A percentile compares a stretch with the other conserved stretches of the same genome.
Evolutionary conservation across 2,113 vertebrate genomes (phyloP).

Genomic region (Ginglymostoma cirratum): DNA sequence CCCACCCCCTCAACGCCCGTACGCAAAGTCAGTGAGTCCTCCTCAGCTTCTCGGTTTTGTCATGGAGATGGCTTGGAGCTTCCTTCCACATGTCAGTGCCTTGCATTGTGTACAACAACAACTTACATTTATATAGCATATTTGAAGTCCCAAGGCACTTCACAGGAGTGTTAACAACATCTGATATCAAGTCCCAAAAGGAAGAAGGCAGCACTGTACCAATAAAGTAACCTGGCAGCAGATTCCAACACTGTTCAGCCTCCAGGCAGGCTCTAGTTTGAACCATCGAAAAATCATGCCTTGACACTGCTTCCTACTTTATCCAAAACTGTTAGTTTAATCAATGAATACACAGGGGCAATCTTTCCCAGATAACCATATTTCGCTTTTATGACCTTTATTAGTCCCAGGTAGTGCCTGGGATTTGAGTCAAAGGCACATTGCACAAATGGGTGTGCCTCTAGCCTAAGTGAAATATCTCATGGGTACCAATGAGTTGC

Average conservation of each 20-base stretch:
- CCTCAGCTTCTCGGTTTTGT: neutral
- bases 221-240: no score
- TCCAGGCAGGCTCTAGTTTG: neutral
- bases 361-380: slow-evolving; percentile 64
- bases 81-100: neutral
- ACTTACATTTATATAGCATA: neutral
- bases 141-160: neutral
- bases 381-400: slow-evolving; percentile 59
- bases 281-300: neutral
- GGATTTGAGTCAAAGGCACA: neutral
- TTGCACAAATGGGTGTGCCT: neutral
- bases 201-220: neutral
- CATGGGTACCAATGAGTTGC: neutral
- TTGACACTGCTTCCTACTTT: slow-evolving; percentile 40
- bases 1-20: neutral
- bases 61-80: neutral
- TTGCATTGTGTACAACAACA: neutral
- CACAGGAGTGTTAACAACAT: neutral
- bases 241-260: neutral
- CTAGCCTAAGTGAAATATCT: neutral
- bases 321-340: slow-evolving; percentile 43
- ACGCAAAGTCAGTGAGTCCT: no score
- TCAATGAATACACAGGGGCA: slow-evolving; percentile 50
- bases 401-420: slow-evolving; percentile 48
- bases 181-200: neutral